These are phyloP conservation scores for Thrips palmi DNA, from an alignment of 1,140 invertebrate genomes.

Conservation along the genomic window DNA sequence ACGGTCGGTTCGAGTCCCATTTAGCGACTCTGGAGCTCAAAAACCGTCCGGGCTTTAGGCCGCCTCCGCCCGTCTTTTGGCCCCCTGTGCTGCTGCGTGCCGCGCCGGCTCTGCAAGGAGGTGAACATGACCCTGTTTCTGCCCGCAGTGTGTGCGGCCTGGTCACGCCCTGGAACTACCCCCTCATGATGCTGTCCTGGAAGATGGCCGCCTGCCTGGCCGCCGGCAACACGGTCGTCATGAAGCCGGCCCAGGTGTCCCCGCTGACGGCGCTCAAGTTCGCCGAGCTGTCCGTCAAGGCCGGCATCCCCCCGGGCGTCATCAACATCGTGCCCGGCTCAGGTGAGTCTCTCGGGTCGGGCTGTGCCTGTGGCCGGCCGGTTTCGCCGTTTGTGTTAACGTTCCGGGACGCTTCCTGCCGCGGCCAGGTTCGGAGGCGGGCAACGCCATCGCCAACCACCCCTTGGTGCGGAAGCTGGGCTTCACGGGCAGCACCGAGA, in stretches of 20 bases:
- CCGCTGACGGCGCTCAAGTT: constrained; percentile 87
- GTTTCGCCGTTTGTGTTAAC: background rate
- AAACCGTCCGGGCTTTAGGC: too few relatives aligned
- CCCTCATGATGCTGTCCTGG: constrained; percentile 95
- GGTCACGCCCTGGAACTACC: constrained; percentile 97
- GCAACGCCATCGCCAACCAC: constrained; percentile 73
- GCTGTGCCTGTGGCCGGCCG: background rate
- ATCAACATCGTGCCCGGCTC: constrained; percentile 80
- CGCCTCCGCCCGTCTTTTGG: too few relatives aligned
- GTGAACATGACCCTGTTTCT: too few relatives aligned
- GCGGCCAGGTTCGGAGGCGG: constrained; percentile 38
- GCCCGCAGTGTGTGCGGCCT: constrained; percentile 77
- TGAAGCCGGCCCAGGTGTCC: constrained; percentile 54
- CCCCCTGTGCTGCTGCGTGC: too few relatives aligned
- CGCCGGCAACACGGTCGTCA: constrained; percentile 63
- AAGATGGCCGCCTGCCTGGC: constrained; percentile 93
- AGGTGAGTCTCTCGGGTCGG: constrained; percentile 25
- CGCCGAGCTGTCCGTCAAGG: constrained; percentile 65
- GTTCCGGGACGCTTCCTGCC: background rate
- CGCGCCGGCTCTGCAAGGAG: too few relatives aligned
- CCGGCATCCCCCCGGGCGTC: constrained; percentile 87
- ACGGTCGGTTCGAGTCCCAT: too few relatives aligned
- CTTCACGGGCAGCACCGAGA: constrained; percentile 84
- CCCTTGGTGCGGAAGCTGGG: constrained; percentile 71
- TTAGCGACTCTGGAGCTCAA: too few relatives aligned